A percentile compares a stretch with the other conserved stretches of the same genome.
Conservation (phyloP, 2,888 invertebrate species). For the Pheosia gnoma region DNA sequence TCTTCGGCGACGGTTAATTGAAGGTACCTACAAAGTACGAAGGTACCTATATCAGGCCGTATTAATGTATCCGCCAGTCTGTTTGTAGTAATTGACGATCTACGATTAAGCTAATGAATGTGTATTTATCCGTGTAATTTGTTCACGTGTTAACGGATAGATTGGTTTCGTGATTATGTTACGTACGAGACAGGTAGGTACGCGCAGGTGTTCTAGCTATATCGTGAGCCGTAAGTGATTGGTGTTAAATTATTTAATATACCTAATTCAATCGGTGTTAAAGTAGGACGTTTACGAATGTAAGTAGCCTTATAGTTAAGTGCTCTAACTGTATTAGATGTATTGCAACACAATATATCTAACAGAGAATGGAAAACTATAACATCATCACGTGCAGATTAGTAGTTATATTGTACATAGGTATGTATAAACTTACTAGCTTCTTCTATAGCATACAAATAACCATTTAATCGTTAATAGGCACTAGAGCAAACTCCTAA, state of each 20-base stretch:
- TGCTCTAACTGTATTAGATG: too few relatives aligned
- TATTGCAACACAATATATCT: too few relatives aligned
- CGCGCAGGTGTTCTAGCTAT: background rate
- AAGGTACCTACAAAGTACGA: conserved; percentile 2
- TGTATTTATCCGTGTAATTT: conserved; percentile 40
- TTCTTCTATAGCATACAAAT: too few relatives aligned
- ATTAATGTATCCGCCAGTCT: conserved; percentile 30
- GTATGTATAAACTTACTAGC: too few relatives aligned
- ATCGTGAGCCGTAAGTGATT: too few relatives aligned
- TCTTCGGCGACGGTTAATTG: conserved; percentile 15
- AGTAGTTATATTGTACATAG: conserved; percentile 21
- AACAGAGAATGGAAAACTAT: background rate
- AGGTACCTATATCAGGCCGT: conserved; percentile 20
- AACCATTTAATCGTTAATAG: conserved; percentile 27
- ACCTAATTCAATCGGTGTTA: too few relatives aligned
- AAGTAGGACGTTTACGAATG: too few relatives aligned
- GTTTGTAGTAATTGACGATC: conserved; percentile 40
- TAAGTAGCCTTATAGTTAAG: too few relatives aligned
- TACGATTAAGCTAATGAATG: conserved; percentile 43
- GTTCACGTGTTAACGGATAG: conserved; percentile 23
- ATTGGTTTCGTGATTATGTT: conserved; percentile 16
- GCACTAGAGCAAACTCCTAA: background rate
- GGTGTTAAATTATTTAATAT: too few relatives aligned
- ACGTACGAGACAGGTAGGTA: conserved; percentile 7
- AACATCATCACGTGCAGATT: conserved; percentile 12